Evolutionary conservation across 2,888 invertebrate genomes (phyloP), one percentile per base, ranked within the genome.

Genomic region (Crioceris asparagi): DNA sequence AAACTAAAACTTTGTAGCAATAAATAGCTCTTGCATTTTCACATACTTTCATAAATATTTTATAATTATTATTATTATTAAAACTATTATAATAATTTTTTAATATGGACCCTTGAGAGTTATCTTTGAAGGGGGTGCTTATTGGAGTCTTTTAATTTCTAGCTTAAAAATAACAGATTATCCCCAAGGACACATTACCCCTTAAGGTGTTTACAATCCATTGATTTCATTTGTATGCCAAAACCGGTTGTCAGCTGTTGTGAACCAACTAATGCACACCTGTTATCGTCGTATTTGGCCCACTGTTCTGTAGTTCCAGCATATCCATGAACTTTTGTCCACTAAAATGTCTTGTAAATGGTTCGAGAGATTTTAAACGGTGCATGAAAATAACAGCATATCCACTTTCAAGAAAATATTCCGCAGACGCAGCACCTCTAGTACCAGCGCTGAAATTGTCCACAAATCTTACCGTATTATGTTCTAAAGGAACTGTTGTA

Each of bases 391-490:
- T 84, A 35, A 96, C 96, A 25, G 85, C 82, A 65, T 94, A 97
- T 26, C 77, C 83, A 46, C 74, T 67, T 48, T 84, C 79, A 26
- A 97, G 71, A 67, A 98, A 97, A 62, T 93, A 87, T 72, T 98
- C 98, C 0, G 96, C 83, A 1, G 96, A 96, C 1, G 90, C 79
- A 0, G 97, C 81, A 15, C 98, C 98, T 47, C 97, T 74, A 0
- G 85, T 91, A 30, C 98, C 98, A 12, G 92, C 88, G 63, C 96
- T 97, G 66, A 98, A 98, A 70, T 98, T 98, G 64, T 98, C 98
- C 37, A 98, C 92, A 66, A 90, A 98, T 34, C 98, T 76, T 1
- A 98, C 98, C 1, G 96, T 94, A 60, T 93, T 90, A 62, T 91
- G 90, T 60, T 98, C 98, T 38, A 98, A 64, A 0, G 97, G 97